Conservation (phyloP, 1,140 invertebrate genomes). For the Archivesica marissinica region DNA sequence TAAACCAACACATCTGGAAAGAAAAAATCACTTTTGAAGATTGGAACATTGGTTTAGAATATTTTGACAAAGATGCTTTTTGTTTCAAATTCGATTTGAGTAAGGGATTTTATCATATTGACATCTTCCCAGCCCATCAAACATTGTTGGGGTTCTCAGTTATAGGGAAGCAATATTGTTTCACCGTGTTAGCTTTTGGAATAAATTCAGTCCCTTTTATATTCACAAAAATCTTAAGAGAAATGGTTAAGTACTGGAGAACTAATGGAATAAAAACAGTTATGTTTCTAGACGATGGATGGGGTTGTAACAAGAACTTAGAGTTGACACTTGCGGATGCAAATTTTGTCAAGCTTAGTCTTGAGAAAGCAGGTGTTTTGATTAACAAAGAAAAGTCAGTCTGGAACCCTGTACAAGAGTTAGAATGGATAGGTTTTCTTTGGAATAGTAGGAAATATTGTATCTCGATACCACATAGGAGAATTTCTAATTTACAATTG, state of each 20-base stretch:
- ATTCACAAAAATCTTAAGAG: no score
- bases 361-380: neutral
- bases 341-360: neutral
- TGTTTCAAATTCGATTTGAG: slow-evolving; percentile 31
- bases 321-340: neutral
- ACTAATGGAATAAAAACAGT: no score
- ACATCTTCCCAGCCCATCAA: no score
- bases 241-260: no score
- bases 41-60: neutral
- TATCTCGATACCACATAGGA: neutral
- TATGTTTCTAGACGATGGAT: no score
- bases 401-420: neutral
- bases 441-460: neutral
- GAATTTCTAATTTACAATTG: slow-evolving; percentile 1
- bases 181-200: no score
- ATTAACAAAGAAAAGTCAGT: neutral
- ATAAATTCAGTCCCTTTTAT: no score
- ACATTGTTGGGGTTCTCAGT: no score
- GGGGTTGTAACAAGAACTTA: no score
- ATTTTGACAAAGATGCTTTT: neutral
- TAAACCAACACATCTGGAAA: slow-evolving; percentile 39
- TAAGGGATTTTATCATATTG: no score
- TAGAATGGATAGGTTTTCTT: slow-evolving; percentile 19
- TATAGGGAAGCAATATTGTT: no score
- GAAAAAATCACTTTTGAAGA: slow-evolving; percentile 36